phyloP scores from a whole-genome alignment of 2,888 invertebrate genomes.

The Stenurella melanura region DNA sequence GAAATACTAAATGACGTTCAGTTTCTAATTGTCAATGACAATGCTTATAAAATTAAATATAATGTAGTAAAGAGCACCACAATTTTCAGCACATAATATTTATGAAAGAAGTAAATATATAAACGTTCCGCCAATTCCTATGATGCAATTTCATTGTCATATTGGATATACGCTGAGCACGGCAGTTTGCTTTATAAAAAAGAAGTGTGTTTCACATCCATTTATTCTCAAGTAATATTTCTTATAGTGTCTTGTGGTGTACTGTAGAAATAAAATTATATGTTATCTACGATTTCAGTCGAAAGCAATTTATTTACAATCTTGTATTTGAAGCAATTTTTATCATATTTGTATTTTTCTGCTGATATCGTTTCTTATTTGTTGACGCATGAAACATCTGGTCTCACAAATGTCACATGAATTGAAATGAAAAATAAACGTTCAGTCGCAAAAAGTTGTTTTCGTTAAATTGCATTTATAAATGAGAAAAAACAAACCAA shows the following conservation, averaged over 20 bases:
- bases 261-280: neutral
- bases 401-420: neutral
- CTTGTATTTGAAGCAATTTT: constrained; percentile 5
- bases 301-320: constrained; percentile 16
- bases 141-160: constrained; percentile 1
- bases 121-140: neutral
- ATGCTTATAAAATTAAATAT: too few species aligned
- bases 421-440: neutral
- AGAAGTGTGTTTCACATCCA: constrained; percentile 1
- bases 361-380: constrained; percentile 7
- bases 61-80: too few species aligned
- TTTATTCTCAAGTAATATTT: neutral
- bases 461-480: neutral
- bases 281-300: neutral
- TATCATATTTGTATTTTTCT: neutral
- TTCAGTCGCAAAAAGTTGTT: neutral
- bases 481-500: neutral
- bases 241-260: neutral
- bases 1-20: too few species aligned
- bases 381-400: constrained; percentile 9
- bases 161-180: neutral
- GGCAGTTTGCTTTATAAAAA: neutral
- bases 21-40: too few species aligned
- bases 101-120: neutral
- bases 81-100: too few species aligned